A percentile compares a stretch with the other conserved stretches of the same genome.
phyloP scores from a whole-genome alignment of 2,113 vertebrate species.

The Cynoglossus semilaevis region DNA sequence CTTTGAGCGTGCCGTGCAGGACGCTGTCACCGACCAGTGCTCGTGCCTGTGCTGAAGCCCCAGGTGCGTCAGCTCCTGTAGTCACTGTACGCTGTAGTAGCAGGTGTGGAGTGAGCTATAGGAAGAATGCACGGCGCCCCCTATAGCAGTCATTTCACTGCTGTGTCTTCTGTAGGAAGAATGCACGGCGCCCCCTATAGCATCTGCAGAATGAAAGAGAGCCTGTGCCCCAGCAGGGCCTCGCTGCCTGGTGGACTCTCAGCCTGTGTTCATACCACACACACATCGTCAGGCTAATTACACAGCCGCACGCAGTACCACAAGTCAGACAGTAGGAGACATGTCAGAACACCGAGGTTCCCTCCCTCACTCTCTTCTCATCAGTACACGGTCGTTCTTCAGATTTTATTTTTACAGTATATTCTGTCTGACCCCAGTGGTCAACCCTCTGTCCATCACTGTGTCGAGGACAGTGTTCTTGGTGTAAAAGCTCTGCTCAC shows the following conservation, averaged over 20 bases:
- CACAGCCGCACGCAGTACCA: slow-evolving; percentile 34
- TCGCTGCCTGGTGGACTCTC: slow-evolving; percentile 31
- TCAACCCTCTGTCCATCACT: slow-evolving; percentile 23
- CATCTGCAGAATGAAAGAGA: slow-evolving; percentile 43
- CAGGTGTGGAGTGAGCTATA: slow-evolving; percentile 6
- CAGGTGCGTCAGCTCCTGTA: too few species aligned
- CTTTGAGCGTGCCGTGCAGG: too few species aligned
- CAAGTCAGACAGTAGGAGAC: slow-evolving; percentile 21
- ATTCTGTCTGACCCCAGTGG: slow-evolving; percentile 6
- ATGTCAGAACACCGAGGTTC: slow-evolving; percentile 4
- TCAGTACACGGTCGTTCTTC: background rate
- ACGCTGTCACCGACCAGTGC: too few species aligned
- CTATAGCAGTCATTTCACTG: slow-evolving; percentile 13
- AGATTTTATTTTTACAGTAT: background rate
- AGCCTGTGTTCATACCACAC: slow-evolving; percentile 32
- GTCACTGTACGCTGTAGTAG: too few species aligned
- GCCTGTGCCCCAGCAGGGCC: slow-evolving; percentile 30
- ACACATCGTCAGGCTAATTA: slow-evolving; percentile 34
- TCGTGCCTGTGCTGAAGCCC: too few species aligned
- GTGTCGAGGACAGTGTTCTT: background rate
- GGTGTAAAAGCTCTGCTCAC: too few species aligned
- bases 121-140: slow-evolving; percentile 23
- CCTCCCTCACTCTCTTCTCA: background rate
- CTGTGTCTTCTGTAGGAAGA: slow-evolving; percentile 15
- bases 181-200: slow-evolving; percentile 34